Conservation (phyloP, 2,888 invertebrate species). For the Andrena marginata region DNA sequence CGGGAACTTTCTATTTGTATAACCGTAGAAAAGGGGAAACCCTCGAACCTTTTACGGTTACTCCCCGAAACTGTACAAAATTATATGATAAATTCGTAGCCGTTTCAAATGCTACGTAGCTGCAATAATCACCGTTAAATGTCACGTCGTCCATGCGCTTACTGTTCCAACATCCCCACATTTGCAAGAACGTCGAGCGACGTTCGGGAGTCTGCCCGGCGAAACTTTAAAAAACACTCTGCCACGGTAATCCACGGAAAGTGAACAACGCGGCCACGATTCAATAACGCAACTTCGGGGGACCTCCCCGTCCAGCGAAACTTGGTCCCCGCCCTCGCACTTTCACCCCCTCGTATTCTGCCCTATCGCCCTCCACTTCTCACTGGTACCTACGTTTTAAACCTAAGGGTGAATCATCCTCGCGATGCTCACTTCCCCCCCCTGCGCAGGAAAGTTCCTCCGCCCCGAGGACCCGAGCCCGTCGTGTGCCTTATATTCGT, state of each 20-base stretch:
- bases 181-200: slow-evolving; percentile 1
- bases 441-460: slow-evolving; percentile 39
- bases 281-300: slow-evolving; percentile 53
- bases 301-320: slow-evolving; percentile 38
- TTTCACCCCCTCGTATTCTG: not conserved
- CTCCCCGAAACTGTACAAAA: not conserved
- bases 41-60: not conserved
- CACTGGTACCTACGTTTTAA: slow-evolving; percentile 46
- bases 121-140: too few relatives aligned
- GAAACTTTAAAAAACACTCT: slow-evolving; percentile 16
- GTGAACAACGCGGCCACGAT: slow-evolving; percentile 32
- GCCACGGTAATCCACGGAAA: slow-evolving; percentile 17
- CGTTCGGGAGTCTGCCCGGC: not conserved
- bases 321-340: not conserved
- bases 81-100: not conserved
- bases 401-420: slow-evolving; percentile 56
- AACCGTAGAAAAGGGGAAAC: not conserved
- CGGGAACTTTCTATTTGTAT: slow-evolving; percentile 25
- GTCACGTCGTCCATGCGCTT: not conserved
- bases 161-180: not conserved
- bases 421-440: slow-evolving; percentile 10
- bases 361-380: slow-evolving; percentile 1
- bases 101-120: too few relatives aligned
- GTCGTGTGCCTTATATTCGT: slow-evolving; percentile 59
- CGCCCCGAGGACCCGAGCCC: slow-evolving; percentile 15